Conservation (phyloP, 2,797 vertebrate species). For the Pipistrellus nathusii region DNA sequence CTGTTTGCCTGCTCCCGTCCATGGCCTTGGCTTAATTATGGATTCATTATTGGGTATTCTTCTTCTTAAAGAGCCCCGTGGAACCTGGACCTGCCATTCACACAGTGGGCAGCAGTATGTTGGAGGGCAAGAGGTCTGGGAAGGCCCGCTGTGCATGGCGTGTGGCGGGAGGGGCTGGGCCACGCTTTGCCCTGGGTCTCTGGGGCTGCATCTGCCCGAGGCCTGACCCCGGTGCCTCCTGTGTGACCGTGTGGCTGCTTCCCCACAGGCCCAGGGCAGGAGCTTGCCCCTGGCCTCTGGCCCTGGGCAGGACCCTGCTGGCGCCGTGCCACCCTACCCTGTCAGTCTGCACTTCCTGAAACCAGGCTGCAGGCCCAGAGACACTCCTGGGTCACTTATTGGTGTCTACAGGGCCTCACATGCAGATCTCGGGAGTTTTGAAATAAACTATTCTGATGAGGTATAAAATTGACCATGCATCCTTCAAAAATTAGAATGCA, state of each 20-base stretch:
- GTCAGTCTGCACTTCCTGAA: not conserved
- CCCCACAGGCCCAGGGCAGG: not conserved
- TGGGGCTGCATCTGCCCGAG: not conserved
- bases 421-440: not conserved
- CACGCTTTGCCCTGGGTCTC: not conserved
- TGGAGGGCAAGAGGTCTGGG: not conserved
- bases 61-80: not conserved
- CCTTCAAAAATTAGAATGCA: not conserved
- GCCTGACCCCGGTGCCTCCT: not conserved
- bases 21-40: not conserved
- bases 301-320: too few species aligned
- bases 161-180: not conserved
- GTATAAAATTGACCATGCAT: not conserved
- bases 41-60: not conserved
- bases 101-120: not conserved
- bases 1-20: not conserved
- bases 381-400: not conserved
- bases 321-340: rapidly evolving
- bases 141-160: not conserved
- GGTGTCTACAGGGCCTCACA: not conserved
- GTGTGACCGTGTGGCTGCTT: rapidly evolving
- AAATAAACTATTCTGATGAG: not conserved
- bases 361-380: not conserved
- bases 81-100: not conserved
- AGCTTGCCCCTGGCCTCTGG: too few species aligned